phyloP scores from a whole-genome alignment of 2,797 vertebrate genomes.

The Muraenolepis orangiensis region DNA sequence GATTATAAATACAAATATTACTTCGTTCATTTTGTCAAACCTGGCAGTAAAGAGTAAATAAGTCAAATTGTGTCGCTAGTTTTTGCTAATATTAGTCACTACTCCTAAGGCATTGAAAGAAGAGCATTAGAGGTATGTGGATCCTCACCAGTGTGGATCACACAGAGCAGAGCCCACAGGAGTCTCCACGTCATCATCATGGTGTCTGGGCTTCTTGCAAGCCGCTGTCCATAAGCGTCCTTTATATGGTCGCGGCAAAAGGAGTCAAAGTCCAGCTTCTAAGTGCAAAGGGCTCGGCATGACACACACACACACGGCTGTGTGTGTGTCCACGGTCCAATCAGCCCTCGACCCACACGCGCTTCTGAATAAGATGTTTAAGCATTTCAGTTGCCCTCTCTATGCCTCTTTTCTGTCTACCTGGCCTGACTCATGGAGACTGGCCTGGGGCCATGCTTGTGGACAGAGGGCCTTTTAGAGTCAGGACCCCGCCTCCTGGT shows the following conservation, averaged over 20 bases:
- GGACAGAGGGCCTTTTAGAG: slow-evolving; percentile 60
- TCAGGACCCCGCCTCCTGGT: background rate
- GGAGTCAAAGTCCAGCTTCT: background rate
- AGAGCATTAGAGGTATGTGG: background rate
- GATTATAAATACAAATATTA: background rate
- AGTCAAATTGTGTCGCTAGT: background rate
- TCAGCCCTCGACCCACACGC: background rate
- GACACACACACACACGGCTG: too few relatives aligned
- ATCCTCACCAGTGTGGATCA: slow-evolving; percentile 62
- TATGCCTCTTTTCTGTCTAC: slow-evolving; percentile 8
- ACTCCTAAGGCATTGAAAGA: background rate
- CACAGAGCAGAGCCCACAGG: slow-evolving; percentile 47
- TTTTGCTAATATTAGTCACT: background rate
- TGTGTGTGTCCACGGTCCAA: too few relatives aligned
- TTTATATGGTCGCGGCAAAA: slow-evolving; percentile 37
- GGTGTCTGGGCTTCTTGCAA: slow-evolving; percentile 21
- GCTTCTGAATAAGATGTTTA: background rate
- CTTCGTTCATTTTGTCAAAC: background rate
- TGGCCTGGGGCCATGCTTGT: slow-evolving; percentile 45
- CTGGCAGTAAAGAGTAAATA: background rate
- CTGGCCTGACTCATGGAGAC: slow-evolving; percentile 33
- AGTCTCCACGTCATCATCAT: slow-evolving; percentile 59
- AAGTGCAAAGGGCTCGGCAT: background rate
- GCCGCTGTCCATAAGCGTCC: background rate
- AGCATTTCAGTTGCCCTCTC: background rate